Base-by-base conservation (phyloP, 2,797 vertebrate genomes). In the Linurgus olivaceus region DNA sequence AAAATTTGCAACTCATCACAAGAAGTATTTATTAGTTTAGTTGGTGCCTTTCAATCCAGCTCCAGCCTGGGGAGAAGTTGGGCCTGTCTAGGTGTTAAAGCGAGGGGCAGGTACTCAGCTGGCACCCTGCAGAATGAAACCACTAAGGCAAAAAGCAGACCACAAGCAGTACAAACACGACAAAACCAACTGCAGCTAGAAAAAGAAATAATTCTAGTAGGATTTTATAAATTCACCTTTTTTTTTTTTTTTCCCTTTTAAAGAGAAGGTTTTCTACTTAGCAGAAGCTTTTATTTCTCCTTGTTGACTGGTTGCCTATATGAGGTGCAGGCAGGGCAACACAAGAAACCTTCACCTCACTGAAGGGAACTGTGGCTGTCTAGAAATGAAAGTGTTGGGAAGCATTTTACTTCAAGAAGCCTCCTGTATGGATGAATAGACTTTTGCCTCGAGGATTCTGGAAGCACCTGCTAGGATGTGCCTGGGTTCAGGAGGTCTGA, bases 21-120 rank as follows among this genome's bases (percentile, higher is more conserved):
- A 88, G 92, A 82, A 90, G 42, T 33, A 94, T 90, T 95, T 96
- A 95, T 96, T 95, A 96, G 75, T 82, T 47, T 83, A 76, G 40
- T 72, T 15, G 7, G 21, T 48, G 88, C 74, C 93, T 95, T 96
- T 92, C 79, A 67, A 96, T 96, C 51, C 78, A 94, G 82, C 59
- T 55, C 79, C 20, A 73, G 70, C 73, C 89, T 54, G 28, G 54
- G 48, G 75, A 90, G 67, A 94, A 84, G 76, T 6, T 58, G n/a
- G 51, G 54, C 44, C 68, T 54, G 13, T 19, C 51, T 75, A 25
- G 57, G 31, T 48, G 84, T 78, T 66, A 25, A 55, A 90, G 73
- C 2, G 4, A 54, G 70, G 9, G 28, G 59, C 67, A 66, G 17
- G 59, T 50, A 87, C 24, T 38, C 40, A 67, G 17, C 5, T 50